A percentile compares a stretch with the other conserved stretches of the same genome.
Evolutionary conservation across 2,113 vertebrate genomes (phyloP).

Genomic region (Nothocercus nigrocapillus): DNA sequence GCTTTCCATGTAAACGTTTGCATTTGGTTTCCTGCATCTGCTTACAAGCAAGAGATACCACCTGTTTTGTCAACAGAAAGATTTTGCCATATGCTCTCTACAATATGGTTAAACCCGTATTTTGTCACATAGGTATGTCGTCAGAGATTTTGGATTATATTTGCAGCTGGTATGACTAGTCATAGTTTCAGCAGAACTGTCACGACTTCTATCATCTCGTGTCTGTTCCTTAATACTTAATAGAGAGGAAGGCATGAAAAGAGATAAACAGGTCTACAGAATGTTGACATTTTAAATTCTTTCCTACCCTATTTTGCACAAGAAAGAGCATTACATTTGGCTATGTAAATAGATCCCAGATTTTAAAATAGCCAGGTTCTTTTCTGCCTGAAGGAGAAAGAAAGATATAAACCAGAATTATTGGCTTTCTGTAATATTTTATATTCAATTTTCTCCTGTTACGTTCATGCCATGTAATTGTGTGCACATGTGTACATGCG

Average conservation of each 20-base stretch:
- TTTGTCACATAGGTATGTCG: neutral
- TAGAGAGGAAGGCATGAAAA: neutral
- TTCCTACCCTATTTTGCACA: conserved; percentile 46
- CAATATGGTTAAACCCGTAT: neutral
- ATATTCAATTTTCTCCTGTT: conserved; percentile 67
- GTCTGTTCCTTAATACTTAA: conserved; percentile 2
- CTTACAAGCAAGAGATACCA: neutral
- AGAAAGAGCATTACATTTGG: conserved; percentile 53
- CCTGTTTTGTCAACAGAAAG: neutral
- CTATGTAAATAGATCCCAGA: conserved; percentile 59
- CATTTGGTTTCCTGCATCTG: neutral
- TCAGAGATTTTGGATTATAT: neutral
- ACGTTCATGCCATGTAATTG: conserved; percentile 64
- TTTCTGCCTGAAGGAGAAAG: conserved; percentile 61
- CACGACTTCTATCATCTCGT: neutral
- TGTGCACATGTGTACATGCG: conserved; percentile 60
- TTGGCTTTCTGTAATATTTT: conserved; percentile 71
- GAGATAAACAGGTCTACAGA: conserved; percentile 45
- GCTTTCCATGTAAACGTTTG: neutral
- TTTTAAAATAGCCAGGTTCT: conserved; percentile 64
- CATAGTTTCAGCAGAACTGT: neutral
- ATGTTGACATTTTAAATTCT: conserved; percentile 58
- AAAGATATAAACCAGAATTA: conserved; percentile 70
- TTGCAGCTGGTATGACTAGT: neutral
- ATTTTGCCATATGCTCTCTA: neutral